Base-by-base conservation (phyloP, 2,797 vertebrate species). In the Gymnopithys bicolor region DNA sequence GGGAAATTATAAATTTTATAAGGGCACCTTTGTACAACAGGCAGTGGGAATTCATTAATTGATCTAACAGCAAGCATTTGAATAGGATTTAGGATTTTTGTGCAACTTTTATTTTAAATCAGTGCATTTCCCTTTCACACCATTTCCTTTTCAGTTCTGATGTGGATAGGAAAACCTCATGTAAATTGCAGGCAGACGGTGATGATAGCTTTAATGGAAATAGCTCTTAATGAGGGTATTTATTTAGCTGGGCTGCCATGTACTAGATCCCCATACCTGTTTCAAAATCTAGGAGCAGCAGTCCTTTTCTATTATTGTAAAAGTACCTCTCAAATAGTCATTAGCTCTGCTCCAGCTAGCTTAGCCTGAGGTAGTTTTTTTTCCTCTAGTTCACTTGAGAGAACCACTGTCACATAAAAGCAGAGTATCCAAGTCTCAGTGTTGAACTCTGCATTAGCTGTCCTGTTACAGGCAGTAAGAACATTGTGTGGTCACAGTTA, bases 141-240 rank as follows among this genome's bases (percentile, higher is more conserved):
- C 48, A 59, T 93, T 96, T 97, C 64, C 73, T 90, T 97, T 93
- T 92, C 88, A 94, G 59, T 39, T 87, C 80, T 87, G 39, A 81
- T 94, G 87, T 48, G 69, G 62, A 60, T 74, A 80, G 77, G 92
- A 93, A 94, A 84, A 90, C 52, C 58, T 95, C 69, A 77, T 85
- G 75, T 92, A 96, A 96, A 94, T 94, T 93, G 59, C 90, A 96
- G 93, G 66, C 89, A 96, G 71, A 94, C 66, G n/a, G 74, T 79
- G 84, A 92, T 90, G 91, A 95, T 85, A 89, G 68, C 77, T 95
- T 92, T 95, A 96, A 93, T 94, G 74, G 89, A 91, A 95, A 94
- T 91, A 90, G 86, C 77, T 94, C 66, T 91, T 96, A 96, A 96
- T 49, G 71, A 96, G 70, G 73, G 48, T 86, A 66, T 95, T 95